These are phyloP conservation scores for Collichthys lucidus DNA, from an alignment of 2,113 vertebrate genomes.

Conservation along the genomic window DNA sequence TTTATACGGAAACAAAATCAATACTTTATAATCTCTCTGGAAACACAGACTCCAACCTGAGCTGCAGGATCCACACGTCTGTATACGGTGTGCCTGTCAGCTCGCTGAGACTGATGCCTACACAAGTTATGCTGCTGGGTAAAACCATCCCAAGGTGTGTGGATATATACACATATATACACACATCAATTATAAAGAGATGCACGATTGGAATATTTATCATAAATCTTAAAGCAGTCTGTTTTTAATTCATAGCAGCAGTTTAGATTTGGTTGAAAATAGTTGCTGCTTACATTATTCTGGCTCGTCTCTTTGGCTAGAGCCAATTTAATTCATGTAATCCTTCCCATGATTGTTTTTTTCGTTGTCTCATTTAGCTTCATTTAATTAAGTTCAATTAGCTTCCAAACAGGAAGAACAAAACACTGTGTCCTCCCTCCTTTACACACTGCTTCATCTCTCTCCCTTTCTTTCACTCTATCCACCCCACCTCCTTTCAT, in stretches of 20 bases:
- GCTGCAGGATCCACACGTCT: neutral
- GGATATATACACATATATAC: neutral
- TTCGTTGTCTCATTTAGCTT: constrained; percentile 20
- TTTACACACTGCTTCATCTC: neutral
- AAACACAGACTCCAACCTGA: constrained; percentile 6
- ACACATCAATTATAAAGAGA: neutral
- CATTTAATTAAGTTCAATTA: constrained; percentile 14
- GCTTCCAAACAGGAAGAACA: neutral
- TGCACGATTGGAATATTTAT: neutral
- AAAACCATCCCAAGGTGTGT: neutral
- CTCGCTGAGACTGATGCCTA: constrained; percentile 15
- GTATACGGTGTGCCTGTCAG: neutral
- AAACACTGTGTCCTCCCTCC: neutral
- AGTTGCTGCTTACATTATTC: neutral
- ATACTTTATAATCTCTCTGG: constrained; percentile 8
- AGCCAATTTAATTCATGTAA: neutral
- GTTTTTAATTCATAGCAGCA: neutral
- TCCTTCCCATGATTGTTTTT: neutral
- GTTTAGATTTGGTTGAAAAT: neutral
- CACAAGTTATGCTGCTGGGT: neutral
- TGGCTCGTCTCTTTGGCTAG: neutral
- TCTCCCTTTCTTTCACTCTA: neutral
- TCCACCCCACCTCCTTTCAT: constrained; percentile 23
- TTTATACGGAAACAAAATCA: constrained; percentile 22
- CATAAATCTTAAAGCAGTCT: neutral